These are phyloP conservation scores for Gasteruption jaculator DNA, from an alignment of 2,888 invertebrate species.

Conservation along the genomic window DNA sequence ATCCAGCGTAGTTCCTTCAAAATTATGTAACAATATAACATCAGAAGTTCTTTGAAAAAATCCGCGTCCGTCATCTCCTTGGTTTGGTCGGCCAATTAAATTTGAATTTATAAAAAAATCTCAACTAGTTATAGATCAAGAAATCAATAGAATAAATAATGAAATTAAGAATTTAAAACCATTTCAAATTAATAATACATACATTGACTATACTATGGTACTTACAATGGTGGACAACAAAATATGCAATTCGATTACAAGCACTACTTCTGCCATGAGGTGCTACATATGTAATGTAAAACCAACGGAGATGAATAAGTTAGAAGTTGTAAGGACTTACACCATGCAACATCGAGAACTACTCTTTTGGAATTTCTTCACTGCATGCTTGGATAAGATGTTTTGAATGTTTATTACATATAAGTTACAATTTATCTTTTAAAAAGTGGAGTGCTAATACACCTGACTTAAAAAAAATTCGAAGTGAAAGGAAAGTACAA, in stretches of 20 bases:
- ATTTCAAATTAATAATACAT: conserved; percentile 7
- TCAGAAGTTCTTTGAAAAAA: conserved; percentile 13
- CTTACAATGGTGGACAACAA: too few relatives aligned
- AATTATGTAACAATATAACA: conserved; percentile 6
- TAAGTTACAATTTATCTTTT: conserved; percentile 18
- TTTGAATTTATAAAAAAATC: conserved; percentile 16
- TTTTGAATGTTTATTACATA: conserved; percentile 30
- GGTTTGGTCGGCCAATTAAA: conserved; percentile 14
- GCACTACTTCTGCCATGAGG: too few relatives aligned
- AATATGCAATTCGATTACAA: too few relatives aligned
- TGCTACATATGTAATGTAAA: conserved; percentile 18
- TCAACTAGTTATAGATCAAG: not conserved
- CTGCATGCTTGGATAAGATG: conserved; percentile 30
- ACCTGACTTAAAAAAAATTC: conserved; percentile 15
- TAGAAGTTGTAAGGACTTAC: conserved; percentile 21
- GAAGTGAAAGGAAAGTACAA: not conserved
- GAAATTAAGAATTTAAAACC: conserved; percentile 10
- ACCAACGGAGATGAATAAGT: conserved; percentile 24
- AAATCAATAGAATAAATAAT: conserved; percentile 12
- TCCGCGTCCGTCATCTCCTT: conserved; percentile 8
- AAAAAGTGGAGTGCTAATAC: conserved; percentile 27
- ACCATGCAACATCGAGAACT: conserved; percentile 19
- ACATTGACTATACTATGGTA: conserved; percentile 12
- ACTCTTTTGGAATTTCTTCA: conserved; percentile 24
- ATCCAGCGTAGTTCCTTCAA: conserved; percentile 1